Percentiles rank a stretch among this genome's conserved stretches.
Evolutionary conservation across 2,113 vertebrate genomes (phyloP).

Genomic region (Dicentrarchus labrax): DNA sequence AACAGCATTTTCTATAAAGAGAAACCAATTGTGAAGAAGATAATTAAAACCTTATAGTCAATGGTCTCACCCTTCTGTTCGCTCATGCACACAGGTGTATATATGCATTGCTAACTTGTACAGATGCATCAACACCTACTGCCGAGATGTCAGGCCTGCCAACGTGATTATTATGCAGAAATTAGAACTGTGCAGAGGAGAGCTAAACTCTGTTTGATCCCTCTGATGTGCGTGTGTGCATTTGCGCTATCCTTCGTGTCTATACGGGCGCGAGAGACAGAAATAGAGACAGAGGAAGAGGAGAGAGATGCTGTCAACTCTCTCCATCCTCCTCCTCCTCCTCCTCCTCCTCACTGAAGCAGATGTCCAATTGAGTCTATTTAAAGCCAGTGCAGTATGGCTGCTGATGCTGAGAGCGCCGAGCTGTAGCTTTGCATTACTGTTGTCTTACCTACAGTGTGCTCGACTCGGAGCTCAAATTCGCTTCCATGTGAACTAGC

Average conservation of each 20-base stretch:
- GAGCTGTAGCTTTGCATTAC: slow-evolving; percentile 66
- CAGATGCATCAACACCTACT: slow-evolving; percentile 34
- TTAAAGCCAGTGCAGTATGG: slow-evolving; percentile 68
- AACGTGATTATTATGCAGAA: slow-evolving; percentile 41
- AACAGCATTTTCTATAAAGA: not conserved
- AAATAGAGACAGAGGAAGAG: slow-evolving; percentile 75
- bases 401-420: slow-evolving; percentile 57
- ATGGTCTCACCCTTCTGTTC: not conserved
- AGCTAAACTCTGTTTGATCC: slow-evolving; percentile 54
- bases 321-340: slow-evolving; percentile 68
- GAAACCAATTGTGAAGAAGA: not conserved
- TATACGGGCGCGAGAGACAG: slow-evolving; percentile 46
- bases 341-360: slow-evolving; percentile 73
- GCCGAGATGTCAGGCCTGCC: slow-evolving; percentile 22
- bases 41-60: slow-evolving; percentile 14
- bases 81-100: slow-evolving; percentile 20
- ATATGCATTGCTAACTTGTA: not conserved
- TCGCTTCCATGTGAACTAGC: not conserved
- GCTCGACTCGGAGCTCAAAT: not conserved
- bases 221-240: not conserved
- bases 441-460: slow-evolving; percentile 38
- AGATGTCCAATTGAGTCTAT: slow-evolving; percentile 82
- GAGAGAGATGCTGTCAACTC: slow-evolving; percentile 74
- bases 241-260: not conserved
- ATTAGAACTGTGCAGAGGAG: slow-evolving; percentile 37